Conservation (phyloP, 1,140 invertebrate genomes). For the Lordiphosa clarofinis region DNA sequence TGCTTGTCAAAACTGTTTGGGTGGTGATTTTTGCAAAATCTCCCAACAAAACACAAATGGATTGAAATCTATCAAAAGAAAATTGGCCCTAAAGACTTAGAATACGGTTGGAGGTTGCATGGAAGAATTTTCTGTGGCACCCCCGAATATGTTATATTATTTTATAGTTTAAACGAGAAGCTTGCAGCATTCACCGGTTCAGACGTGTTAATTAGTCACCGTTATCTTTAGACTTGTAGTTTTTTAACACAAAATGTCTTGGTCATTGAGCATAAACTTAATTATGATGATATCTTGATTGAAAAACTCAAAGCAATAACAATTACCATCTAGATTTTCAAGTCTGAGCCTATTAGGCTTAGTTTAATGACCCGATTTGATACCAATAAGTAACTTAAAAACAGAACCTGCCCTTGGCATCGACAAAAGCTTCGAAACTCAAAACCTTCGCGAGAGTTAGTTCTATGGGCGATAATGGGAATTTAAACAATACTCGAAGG, state of each 20-base stretch:
- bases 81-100: too few species aligned
- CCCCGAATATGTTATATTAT: too few species aligned
- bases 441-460: slow-evolving; percentile 2
- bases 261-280: slow-evolving; percentile 13
- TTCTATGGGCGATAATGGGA: slow-evolving; percentile 1
- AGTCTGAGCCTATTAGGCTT: slow-evolving; percentile 26
- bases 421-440: slow-evolving; percentile 1
- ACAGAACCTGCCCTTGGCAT: slow-evolving; percentile 36
- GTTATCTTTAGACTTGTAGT: slow-evolving; percentile 2
- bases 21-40: too few species aligned
- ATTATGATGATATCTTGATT: slow-evolving; percentile 29
- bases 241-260: not conserved
- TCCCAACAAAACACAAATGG: too few species aligned
- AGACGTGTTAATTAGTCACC: slow-evolving; percentile 40
- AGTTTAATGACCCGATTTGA: slow-evolving; percentile 44
- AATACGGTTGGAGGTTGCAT: too few species aligned
- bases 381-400: slow-evolving; percentile 11
- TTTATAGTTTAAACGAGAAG: too few species aligned
- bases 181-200: too few species aligned
- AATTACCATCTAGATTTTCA: not conserved
- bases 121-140: too few species aligned
- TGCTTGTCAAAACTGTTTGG: too few species aligned
- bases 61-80: too few species aligned
- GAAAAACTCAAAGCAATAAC: slow-evolving; percentile 14
- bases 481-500: slow-evolving; percentile 11